A percentile compares a stretch with the other conserved stretches of the same genome.
Evolutionary conservation across 1,140 invertebrate species (phyloP).

Genomic region (Sitobion miscanthi): DNA sequence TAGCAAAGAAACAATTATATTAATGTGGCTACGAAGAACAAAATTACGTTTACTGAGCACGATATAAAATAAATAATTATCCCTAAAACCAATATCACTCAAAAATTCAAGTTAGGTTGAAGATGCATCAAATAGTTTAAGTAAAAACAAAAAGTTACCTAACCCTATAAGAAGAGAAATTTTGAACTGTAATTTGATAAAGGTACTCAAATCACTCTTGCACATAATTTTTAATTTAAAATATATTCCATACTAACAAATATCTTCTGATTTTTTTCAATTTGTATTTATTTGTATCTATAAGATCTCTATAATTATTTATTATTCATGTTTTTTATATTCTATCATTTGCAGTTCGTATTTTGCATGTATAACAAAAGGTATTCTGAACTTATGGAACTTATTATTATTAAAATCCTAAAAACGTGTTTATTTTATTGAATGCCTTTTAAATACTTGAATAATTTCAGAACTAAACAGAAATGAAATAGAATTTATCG

Average conservation of each 20-base stretch:
- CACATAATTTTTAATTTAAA: neutral
- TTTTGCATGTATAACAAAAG: neutral
- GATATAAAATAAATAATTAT: neutral
- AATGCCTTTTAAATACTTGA: neutral
- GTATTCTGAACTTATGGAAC: too few relatives aligned
- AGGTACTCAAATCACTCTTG: neutral
- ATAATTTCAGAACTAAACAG: neutral
- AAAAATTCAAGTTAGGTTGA: neutral
- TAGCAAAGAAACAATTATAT: neutral
- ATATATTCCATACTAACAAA: neutral
- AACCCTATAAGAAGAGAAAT: neutral
- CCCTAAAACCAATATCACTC: neutral
- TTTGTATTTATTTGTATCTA: too few relatives aligned
- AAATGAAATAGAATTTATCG: neutral
- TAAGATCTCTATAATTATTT: too few relatives aligned
- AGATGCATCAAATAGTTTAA: neutral
- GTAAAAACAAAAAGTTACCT: neutral
- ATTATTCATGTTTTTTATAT: too few relatives aligned
- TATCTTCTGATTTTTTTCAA: neutral
- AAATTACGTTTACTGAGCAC: neutral
- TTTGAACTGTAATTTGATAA: neutral
- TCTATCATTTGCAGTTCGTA: neutral
- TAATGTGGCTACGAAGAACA: neutral
- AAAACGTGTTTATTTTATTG: neutral
- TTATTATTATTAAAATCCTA: too few relatives aligned